phyloP scores from a whole-genome alignment of 2,888 invertebrate genomes.

The Zonitis immaculata region DNA sequence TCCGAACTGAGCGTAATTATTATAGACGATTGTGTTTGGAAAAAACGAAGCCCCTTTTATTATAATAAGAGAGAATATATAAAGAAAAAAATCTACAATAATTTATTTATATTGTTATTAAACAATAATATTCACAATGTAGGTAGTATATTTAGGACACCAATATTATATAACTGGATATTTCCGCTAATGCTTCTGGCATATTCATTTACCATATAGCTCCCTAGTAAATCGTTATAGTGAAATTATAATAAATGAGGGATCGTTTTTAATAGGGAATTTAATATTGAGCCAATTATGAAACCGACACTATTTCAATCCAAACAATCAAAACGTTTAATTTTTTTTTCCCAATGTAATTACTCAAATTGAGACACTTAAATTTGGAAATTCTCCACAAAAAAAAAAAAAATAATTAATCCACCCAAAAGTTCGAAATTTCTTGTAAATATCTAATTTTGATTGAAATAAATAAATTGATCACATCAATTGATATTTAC shows the following conservation, averaged over 20 bases:
- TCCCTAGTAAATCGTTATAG: constrained; percentile 24
- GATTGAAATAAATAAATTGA: too few species aligned
- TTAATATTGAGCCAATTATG: constrained; percentile 19
- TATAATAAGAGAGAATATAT: background rate
- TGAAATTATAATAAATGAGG: constrained; percentile 35
- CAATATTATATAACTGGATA: constrained; percentile 41
- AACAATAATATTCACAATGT: constrained; percentile 10
- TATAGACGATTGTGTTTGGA: constrained; percentile 1
- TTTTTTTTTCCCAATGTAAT: too few species aligned
- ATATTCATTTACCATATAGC: constrained; percentile 15
- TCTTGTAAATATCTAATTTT: too few species aligned
- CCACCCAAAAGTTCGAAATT: too few species aligned
- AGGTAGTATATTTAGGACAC: constrained; percentile 34
- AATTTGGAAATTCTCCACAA: too few species aligned
- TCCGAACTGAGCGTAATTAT: constrained; percentile 37
- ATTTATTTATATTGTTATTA: background rate
- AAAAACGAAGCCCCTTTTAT: background rate
- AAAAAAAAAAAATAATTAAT: too few species aligned
- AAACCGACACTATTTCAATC: constrained; percentile 27
- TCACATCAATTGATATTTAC: constrained; percentile 20
- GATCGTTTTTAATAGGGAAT: constrained; percentile 24
- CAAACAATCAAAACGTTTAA: constrained; percentile 11
- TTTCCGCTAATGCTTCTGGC: constrained; percentile 34
- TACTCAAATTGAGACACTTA: too few species aligned
- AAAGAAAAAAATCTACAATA: background rate